These are phyloP conservation scores for Phoxinus phoxinus DNA, from an alignment of 2,113 vertebrate genomes.

Conservation along the genomic window DNA sequence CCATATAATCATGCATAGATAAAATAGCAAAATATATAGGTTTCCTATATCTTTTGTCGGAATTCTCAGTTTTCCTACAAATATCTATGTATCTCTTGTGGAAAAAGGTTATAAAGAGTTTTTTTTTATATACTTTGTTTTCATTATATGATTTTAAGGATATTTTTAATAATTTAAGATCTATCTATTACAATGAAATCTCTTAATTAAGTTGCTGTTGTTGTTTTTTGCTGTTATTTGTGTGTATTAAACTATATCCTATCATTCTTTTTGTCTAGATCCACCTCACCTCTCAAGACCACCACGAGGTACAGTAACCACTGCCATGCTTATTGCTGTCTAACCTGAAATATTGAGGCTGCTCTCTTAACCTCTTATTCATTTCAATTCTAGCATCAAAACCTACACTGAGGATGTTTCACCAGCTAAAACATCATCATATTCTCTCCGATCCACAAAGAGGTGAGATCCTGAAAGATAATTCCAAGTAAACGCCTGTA, in stretches of 20 bases:
- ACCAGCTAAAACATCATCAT: conserved; percentile 42
- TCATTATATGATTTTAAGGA: too few species aligned
- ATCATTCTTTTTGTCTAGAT: neutral
- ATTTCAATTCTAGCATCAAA: conserved; percentile 15
- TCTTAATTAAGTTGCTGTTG: neutral
- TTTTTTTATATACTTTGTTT: too few species aligned
- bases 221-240: neutral
- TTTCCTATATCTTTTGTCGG: too few species aligned
- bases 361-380: neutral
- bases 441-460: conserved; percentile 58
- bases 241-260: neutral
- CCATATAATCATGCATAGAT: neutral
- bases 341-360: neutral
- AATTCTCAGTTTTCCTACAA: too few species aligned
- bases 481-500: neutral
- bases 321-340: neutral
- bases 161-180: neutral
- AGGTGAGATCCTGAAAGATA: conserved; percentile 41
- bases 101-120: too few species aligned
- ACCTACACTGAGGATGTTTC: conserved; percentile 35
- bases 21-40: neutral
- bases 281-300: conserved; percentile 37
- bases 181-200: neutral
- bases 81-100: too few species aligned
- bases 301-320: conserved; percentile 31